A percentile compares a stretch with the other conserved stretches of the same genome.
phyloP scores from a whole-genome alignment of 2,888 invertebrate species.

The Cheilosia variabilis region DNA sequence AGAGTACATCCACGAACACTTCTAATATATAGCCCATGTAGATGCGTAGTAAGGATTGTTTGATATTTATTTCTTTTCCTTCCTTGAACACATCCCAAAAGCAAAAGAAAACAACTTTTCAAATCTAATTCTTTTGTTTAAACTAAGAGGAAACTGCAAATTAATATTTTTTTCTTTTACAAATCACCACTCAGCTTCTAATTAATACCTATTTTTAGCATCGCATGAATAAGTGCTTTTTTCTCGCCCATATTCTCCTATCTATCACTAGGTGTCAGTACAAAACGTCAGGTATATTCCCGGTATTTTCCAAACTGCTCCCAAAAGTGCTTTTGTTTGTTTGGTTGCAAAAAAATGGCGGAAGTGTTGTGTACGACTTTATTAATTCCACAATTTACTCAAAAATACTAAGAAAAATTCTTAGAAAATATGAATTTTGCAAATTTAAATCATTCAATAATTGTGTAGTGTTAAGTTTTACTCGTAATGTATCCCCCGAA shows the following conservation, averaged over 20 bases:
- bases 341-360: slow-evolving; percentile 75
- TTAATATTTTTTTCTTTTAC: slow-evolving; percentile 28
- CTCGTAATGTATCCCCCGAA: neutral
- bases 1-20: neutral
- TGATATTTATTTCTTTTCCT: too few species aligned
- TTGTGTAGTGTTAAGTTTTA: slow-evolving; percentile 1
- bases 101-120: too few species aligned
- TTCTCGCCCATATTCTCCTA: neutral
- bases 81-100: too few species aligned
- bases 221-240: neutral
- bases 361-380: slow-evolving; percentile 65
- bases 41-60: too few species aligned
- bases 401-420: slow-evolving; percentile 41
- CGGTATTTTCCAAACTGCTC: slow-evolving; percentile 51
- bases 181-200: slow-evolving; percentile 18
- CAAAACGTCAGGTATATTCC: neutral
- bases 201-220: neutral
- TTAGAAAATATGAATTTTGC: slow-evolving; percentile 30
- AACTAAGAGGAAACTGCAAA: neutral
- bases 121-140: too few species aligned
- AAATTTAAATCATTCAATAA: neutral
- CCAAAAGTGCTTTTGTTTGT: slow-evolving; percentile 68
- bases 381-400: slow-evolving; percentile 38
- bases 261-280: slow-evolving; percentile 18
- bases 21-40: slow-evolving; percentile 1